Conservation (phyloP, 2,113 vertebrate genomes). For the Eublepharis macularius region DNA sequence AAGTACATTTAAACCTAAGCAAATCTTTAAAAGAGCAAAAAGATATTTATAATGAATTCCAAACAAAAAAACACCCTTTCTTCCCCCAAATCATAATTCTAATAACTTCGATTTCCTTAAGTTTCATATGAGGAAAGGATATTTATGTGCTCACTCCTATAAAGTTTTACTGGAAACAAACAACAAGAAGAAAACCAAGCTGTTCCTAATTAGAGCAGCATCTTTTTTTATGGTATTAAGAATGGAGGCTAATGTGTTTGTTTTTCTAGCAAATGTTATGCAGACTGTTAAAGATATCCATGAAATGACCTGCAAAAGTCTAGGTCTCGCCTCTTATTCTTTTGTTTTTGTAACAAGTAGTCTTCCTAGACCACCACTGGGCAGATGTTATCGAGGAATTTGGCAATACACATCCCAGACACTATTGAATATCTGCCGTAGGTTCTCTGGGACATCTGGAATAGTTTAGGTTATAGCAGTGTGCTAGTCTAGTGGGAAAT, state of each 20-base stretch:
- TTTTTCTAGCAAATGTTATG: conserved; percentile 25
- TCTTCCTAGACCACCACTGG: conserved; percentile 44
- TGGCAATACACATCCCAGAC: not conserved
- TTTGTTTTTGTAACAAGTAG: conserved; percentile 43
- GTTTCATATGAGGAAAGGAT: not conserved
- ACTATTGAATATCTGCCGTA: not conserved
- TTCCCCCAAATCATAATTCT: not conserved
- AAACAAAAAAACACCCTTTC: too few species aligned
- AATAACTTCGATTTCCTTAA: not conserved
- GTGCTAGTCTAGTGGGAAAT: not conserved
- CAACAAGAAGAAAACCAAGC: not conserved
- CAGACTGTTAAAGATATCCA: conserved; percentile 28
- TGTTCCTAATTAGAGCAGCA: conserved; percentile 49
- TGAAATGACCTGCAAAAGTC: conserved; percentile 30
- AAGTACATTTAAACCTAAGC: too few species aligned
- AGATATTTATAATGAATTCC: too few species aligned
- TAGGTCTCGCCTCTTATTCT: conserved; percentile 46
- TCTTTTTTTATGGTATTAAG: conserved; percentile 38
- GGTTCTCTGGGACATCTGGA: not conserved
- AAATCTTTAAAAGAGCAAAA: too few species aligned
- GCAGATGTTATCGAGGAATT: conserved; percentile 4
- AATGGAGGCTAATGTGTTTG: conserved; percentile 41
- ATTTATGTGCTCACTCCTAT: not conserved
- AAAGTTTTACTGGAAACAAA: not conserved
- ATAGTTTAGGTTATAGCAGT: conserved; percentile 35